Evolutionary conservation across 2,888 invertebrate species (phyloP).

Genomic region (Crocallis elinguaria): DNA sequence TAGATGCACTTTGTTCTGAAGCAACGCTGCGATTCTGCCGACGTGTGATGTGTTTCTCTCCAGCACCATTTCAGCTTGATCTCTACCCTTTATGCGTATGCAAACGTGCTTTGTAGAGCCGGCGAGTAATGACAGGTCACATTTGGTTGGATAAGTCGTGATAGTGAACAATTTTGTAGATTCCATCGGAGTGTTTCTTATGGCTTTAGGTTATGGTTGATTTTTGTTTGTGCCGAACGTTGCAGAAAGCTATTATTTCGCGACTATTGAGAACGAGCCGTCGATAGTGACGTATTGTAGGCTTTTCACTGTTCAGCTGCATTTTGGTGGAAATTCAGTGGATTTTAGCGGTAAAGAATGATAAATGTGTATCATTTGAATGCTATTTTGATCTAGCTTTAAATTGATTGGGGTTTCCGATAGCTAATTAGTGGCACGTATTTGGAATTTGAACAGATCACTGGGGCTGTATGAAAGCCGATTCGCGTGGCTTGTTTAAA

Average conservation of each 20-base stretch:
- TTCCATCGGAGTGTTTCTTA: conserved; percentile 39
- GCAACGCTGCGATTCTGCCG: conserved; percentile 69
- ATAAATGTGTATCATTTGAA: conserved; percentile 22
- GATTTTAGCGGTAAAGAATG: conserved; percentile 39
- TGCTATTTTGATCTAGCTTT: conserved; percentile 16
- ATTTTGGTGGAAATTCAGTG: conserved; percentile 53
- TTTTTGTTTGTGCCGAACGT: conserved; percentile 35
- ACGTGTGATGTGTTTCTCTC: conserved; percentile 72
- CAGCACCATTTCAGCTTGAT: conserved; percentile 52
- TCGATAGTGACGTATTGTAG: conserved; percentile 79
- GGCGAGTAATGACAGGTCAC: conserved; percentile 47
- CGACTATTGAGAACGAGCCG: conserved; percentile 75
- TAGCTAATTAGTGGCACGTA: conserved; percentile 9
- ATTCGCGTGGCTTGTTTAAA: not conserved
- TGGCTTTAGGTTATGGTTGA: conserved; percentile 34
- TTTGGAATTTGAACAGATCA: not conserved
- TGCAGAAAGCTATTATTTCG: conserved; percentile 62
- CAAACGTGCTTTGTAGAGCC: conserved; percentile 5
- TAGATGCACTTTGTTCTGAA: conserved; percentile 75
- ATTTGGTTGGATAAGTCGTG: conserved; percentile 48
- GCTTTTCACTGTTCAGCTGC: conserved; percentile 69
- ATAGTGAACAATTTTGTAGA: conserved; percentile 42
- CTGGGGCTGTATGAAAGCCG: not conserved
- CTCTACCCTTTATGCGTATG: conserved; percentile 33
- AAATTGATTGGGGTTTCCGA: conserved; percentile 14